Conservation (phyloP, 2,797 vertebrate species). For the Sebastes steindachneri region DNA sequence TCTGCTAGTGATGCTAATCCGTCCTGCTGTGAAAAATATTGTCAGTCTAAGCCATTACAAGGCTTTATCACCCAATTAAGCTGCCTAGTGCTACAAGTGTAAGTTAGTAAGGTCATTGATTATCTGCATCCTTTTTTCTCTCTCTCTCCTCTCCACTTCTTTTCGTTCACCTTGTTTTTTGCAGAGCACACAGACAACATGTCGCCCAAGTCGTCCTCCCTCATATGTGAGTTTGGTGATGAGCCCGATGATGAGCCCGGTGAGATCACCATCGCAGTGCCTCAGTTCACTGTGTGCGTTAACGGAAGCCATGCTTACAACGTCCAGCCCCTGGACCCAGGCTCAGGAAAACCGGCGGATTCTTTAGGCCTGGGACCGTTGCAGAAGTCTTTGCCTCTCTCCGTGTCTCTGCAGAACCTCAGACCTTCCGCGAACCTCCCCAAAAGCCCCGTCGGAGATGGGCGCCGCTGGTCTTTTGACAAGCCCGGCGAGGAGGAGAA, state of each 20-base stretch:
- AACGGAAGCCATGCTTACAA: constrained; percentile 90
- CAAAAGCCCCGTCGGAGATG: constrained; percentile 53
- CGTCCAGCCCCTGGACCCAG: constrained; percentile 72
- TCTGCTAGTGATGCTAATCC: not conserved
- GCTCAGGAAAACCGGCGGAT: constrained; percentile 55
- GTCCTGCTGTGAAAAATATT: not conserved
- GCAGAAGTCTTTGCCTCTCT: constrained; percentile 79
- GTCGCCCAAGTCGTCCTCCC: constrained; percentile 77
- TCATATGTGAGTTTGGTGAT: constrained; percentile 87
- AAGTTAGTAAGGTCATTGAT: not conserved
- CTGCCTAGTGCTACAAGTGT: not conserved
- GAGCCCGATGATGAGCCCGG: constrained; percentile 87
- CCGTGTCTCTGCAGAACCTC: constrained; percentile 83
- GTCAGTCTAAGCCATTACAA: not conserved
- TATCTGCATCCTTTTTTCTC: not conserved
- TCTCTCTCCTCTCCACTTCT: not conserved
- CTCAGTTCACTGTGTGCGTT: constrained; percentile 86
- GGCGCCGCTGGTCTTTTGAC: constrained; percentile 86
- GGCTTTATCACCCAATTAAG: not conserved
- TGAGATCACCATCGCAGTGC: constrained; percentile 79
- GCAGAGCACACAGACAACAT: constrained; percentile 85
- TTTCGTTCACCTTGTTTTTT: not conserved
- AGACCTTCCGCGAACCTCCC: constrained; percentile 71
- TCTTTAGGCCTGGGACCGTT: constrained; percentile 70
- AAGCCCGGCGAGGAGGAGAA: constrained; percentile 83